phyloP scores from a whole-genome alignment of 2,113 vertebrate genomes.

The Delphinapterus leucas region DNA sequence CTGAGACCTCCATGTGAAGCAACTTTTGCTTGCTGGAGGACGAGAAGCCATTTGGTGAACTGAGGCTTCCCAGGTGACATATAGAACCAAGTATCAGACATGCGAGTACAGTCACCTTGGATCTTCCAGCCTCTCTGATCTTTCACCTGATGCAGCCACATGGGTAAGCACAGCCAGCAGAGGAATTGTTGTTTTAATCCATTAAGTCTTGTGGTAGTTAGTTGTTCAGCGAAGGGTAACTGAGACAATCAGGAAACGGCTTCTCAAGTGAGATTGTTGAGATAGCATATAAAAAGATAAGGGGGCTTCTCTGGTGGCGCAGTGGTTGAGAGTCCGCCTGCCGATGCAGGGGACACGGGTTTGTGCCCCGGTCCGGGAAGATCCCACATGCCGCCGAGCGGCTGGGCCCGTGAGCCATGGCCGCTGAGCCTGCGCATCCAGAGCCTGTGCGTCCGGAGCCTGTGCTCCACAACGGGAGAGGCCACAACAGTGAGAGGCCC shows the following conservation, averaged over 20 bases:
- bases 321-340: too few relatives aligned
- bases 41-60: neutral
- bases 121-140: neutral
- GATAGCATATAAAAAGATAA: neutral
- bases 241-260: neutral
- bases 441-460: too few relatives aligned
- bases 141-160: neutral
- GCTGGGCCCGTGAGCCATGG: too few relatives aligned
- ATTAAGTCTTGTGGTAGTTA: conserved; percentile 4
- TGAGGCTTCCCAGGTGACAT: neutral
- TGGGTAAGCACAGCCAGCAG: neutral
- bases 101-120: neutral
- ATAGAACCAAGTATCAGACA: neutral
- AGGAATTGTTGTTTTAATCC: neutral
- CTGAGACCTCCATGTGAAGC: neutral
- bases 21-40: neutral
- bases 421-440: too few relatives aligned
- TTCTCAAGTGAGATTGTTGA: neutral
- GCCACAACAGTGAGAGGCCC: too few relatives aligned
- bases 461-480: too few relatives aligned
- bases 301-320: too few relatives aligned
- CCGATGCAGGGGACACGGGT: too few relatives aligned
- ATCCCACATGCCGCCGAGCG: too few relatives aligned
- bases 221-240: neutral
- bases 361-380: too few relatives aligned